Conservation (phyloP, 2,888 invertebrate genomes). For the Trachelus troglodyta region DNA sequence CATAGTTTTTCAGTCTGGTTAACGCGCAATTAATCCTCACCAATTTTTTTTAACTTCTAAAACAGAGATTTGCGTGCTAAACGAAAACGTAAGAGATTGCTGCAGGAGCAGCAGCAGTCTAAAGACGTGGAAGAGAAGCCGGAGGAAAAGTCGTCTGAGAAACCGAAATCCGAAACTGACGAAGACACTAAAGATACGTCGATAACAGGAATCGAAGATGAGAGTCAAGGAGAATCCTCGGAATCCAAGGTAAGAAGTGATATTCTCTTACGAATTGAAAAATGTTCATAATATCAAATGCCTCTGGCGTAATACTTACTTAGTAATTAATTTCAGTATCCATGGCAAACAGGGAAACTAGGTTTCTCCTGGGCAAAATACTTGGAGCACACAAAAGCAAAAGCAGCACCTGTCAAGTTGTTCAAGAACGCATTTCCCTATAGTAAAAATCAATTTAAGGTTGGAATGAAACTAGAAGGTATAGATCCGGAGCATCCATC, state of each 20-base stretch:
- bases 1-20: not conserved
- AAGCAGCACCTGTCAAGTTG: constrained; percentile 80
- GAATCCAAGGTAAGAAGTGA: constrained; percentile 53
- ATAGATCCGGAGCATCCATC: constrained; percentile 93
- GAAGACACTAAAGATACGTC: constrained; percentile 59
- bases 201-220: constrained; percentile 49
- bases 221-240: constrained; percentile 41
- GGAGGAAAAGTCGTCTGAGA: constrained; percentile 49
- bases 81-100: constrained; percentile 58
- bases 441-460: constrained; percentile 79
- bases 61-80: constrained; percentile 56
- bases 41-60: not conserved
- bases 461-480: constrained; percentile 92
- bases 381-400: constrained; percentile 78
- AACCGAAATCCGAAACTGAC: constrained; percentile 55
- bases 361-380: constrained; percentile 85
- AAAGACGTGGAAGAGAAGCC: constrained; percentile 48
- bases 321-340: constrained; percentile 65
- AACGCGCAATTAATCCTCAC: not conserved
- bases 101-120: constrained; percentile 52
- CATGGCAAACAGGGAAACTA: constrained; percentile 78
- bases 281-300: constrained; percentile 7
- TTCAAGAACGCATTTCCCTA: constrained; percentile 84
- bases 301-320: constrained; percentile 6
- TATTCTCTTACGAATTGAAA: constrained; percentile 3